Evolutionary conservation across 2,113 vertebrate genomes (phyloP).

Genomic region (Rostratula benghalensis): DNA sequence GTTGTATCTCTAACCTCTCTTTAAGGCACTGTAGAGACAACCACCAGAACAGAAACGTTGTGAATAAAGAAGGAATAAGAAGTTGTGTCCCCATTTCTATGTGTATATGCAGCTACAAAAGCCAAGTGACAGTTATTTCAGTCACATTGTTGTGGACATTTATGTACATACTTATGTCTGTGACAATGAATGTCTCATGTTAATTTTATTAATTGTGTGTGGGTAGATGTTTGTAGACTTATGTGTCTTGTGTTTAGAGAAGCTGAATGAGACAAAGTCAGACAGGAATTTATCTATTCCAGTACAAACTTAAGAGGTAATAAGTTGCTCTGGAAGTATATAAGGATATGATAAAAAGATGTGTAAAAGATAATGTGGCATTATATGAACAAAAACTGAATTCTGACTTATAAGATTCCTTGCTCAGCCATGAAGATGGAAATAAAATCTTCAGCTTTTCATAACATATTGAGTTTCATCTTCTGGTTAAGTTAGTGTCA

Average conservation of each 20-base stretch:
- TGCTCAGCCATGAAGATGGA: neutral
- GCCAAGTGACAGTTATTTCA: neutral
- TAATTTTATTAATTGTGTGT: neutral
- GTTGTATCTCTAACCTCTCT: neutral
- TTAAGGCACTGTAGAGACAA: neutral
- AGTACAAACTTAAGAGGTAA: neutral
- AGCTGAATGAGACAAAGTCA: neutral
- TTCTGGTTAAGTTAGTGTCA: neutral
- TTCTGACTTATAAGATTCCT: neutral
- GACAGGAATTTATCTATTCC: neutral
- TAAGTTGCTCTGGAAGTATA: neutral
- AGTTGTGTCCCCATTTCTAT: neutral
- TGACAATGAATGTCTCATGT: neutral
- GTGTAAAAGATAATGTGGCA: neutral
- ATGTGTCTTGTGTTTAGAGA: neutral
- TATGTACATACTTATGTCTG: neutral
- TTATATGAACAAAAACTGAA: neutral
- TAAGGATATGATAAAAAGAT: neutral
- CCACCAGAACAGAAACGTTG: neutral
- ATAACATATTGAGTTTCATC: constrained; percentile 3
- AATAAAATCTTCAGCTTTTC: neutral
- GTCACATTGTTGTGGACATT: neutral
- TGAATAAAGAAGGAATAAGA: neutral
- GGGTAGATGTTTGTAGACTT: neutral
- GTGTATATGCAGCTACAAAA: neutral